phyloP scores from a whole-genome alignment of 2,113 vertebrate species.

The Plectropomus leopardus region DNA sequence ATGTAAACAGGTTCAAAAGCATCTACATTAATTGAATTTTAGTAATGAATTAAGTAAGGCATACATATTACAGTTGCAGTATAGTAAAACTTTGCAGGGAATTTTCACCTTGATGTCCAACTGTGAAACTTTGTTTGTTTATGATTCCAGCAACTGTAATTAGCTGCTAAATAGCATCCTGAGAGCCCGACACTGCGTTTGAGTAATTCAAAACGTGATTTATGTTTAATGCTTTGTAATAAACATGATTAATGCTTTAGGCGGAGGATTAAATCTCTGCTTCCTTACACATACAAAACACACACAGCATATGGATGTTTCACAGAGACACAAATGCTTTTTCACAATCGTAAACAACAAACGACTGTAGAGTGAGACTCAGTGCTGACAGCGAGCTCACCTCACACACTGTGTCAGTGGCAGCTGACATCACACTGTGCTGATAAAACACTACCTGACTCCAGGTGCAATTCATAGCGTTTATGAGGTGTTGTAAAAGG shows the following conservation, averaged over 20 bases:
- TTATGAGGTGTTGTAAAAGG: not conserved
- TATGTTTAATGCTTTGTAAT: slow-evolving; percentile 54
- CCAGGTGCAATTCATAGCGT: not conserved
- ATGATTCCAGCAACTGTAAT: slow-evolving; percentile 46
- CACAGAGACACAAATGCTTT: slow-evolving; percentile 8
- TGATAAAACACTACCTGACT: not conserved
- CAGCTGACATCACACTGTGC: not conserved
- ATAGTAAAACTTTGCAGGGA: too few relatives aligned
- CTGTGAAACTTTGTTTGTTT: slow-evolving; percentile 16
- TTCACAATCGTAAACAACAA: too few relatives aligned
- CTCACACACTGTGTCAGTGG: not conserved
- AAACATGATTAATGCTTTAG: slow-evolving; percentile 45
- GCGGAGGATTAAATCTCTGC: slow-evolving; percentile 13
- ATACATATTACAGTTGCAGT: not conserved
- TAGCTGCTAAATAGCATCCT: slow-evolving; percentile 48
- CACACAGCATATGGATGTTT: not conserved
- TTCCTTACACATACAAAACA: too few relatives aligned
- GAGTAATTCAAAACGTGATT: slow-evolving; percentile 44
- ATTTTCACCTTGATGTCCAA: not conserved
- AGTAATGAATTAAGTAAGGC: not conserved
- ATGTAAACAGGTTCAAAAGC: not conserved
- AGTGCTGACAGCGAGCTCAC: not conserved
- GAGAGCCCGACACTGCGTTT: slow-evolving; percentile 26
- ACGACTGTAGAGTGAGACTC: too few relatives aligned
- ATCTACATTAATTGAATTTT: not conserved